phyloP scores from a whole-genome alignment of 1,140 invertebrate species.

The Dreissena rostriformis region DNA sequence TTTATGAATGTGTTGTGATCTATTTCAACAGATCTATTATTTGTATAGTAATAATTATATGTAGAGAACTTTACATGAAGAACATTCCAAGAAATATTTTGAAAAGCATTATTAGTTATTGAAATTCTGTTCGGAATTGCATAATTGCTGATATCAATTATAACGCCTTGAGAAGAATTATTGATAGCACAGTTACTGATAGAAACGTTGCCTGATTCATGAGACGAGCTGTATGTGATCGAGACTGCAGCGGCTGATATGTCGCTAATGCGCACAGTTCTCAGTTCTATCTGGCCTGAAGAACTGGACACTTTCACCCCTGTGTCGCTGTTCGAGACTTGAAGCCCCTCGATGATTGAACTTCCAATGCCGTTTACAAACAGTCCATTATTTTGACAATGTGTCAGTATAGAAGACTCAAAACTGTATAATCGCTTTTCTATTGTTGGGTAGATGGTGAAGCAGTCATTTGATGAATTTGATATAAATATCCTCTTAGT shows the following conservation, averaged over 20 bases:
- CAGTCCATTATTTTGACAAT: background rate
- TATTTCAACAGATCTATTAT: background rate
- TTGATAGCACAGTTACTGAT: background rate
- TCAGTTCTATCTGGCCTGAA: background rate
- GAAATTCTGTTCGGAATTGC: background rate
- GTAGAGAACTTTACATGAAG: background rate
- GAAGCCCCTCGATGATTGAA: background rate
- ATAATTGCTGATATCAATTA: background rate
- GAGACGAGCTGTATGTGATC: background rate
- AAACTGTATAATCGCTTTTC: background rate
- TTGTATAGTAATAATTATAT: background rate
- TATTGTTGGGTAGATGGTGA: background rate
- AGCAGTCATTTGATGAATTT: background rate
- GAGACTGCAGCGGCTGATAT: background rate
- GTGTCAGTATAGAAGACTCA: background rate
- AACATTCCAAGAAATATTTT: background rate
- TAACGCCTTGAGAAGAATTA: background rate
- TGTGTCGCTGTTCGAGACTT: background rate
- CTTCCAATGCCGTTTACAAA: background rate
- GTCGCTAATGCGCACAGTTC: background rate
- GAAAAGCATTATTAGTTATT: background rate
- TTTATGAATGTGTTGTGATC: constrained; percentile 16
- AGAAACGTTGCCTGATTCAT: background rate
- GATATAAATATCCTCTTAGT: background rate
- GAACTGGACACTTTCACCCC: background rate